Evolutionary conservation across 2,113 vertebrate genomes (phyloP), one percentile per base, ranked within the genome.

Genomic region (Hydrochoerus hydrochaeris): DNA sequence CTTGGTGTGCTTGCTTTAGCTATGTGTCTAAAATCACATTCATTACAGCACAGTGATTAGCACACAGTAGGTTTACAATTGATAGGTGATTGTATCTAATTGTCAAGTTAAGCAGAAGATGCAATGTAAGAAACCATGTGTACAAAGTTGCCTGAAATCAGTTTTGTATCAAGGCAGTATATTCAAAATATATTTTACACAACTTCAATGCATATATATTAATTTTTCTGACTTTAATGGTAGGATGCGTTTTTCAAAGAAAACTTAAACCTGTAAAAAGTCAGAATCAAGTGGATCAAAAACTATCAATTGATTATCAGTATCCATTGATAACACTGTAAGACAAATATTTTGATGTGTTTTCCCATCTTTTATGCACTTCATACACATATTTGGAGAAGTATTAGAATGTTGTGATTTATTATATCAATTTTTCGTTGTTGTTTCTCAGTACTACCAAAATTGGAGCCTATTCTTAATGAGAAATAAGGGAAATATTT

Each of bases 401-500:
- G 35, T 83, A n/a, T 41, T 89, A 88, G 73, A 88, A 88, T 77
- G 19, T 28, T 62, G 6, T 49, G 83, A 38, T 69, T 67, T 65
- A 84, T 81, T 67, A 12, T 35, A 38, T 14, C 8, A 14, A 54
- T 69, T 22, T 35, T 69, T 26, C 46, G 1, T 63, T 81, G 16
- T 87, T 82, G 9, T 20, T 69, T 85, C 35, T 30, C 41, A 57
- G 24, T 69, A 62, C 73, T 88, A 67, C 52, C 35, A 82, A 93
- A 94, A 95, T 90, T 81, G n/a, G 52, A 96, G 12, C 84, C 35
- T 88, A 49, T 52, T 26, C 32, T 95, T 85, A 69, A 46, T 58
- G 26, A 93, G 63, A 94, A 93, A 87, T 93, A 80, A 93, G 28
- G 41, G 20, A 92, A 85, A 80, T 91, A 93, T 85, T 95, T 92